Base-by-base conservation (phyloP, 2,113 vertebrate genomes). In the Actenoides hombroni region DNA sequence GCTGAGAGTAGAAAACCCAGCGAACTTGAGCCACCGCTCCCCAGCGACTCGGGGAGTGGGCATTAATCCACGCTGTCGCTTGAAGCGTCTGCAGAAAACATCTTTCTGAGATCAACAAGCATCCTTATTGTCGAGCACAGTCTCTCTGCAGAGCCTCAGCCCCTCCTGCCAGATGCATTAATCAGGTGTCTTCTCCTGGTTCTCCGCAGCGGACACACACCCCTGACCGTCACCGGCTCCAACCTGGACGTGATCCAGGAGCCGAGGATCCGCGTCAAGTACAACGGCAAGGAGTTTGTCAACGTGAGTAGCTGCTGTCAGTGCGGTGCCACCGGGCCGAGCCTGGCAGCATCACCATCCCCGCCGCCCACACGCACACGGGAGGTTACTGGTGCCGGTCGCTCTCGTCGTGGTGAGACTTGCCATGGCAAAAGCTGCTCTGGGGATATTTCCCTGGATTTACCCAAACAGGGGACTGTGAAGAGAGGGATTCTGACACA, bases 161-260 rank as follows among this genome's bases (percentile, higher is more conserved):
- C 60, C 68, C 71, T 77, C 60, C 83, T 40, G 83, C 75, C 79
- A 56, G 4, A 5, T 24, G 59, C 70, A 25, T 88, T 97, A 93
- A 96, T 1, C 60, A 9, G 46, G 17, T 71, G 59, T 92, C 86
- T 84, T 97, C 73, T 49, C 48, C 48, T 71, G 23, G 33, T 95
- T 93, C 69, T 76, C 86, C 61, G n/a, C 97, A 99, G 99, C 3
- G 99, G 99, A 4, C 98, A 99, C 98, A 99, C 99, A 0, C 99
- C 99, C 11, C 97, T 99, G 97, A 99, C 98, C 15, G 88, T 99
- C 97, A 99, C 98, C 0, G 99, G 99, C 90, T 99, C 99, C 97
- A 99, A 99, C 87, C 98, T 99, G 97, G 99, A 99, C 37, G 98
- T 99, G 96, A 98, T 99, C 87, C 99, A 99, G 94, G 99, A 99